These are phyloP conservation scores for Anolis carolinensis DNA, from an alignment of 2,113 vertebrate species.

Conservation along the genomic window DNA sequence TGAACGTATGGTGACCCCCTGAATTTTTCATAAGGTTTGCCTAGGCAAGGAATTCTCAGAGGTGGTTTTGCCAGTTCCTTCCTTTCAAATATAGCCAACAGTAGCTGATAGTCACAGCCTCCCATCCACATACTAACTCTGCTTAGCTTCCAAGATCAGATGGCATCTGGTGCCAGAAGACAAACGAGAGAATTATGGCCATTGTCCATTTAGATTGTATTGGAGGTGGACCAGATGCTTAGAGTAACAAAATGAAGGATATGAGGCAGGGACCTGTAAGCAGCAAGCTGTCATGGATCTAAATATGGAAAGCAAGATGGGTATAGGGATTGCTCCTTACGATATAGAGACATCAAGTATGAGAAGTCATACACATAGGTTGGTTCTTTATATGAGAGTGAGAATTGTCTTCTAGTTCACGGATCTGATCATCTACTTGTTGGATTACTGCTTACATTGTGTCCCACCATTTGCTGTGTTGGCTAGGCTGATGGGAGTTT, in stretches of 20 bases:
- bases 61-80: no score
- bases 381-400: neutral
- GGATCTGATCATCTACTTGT: neutral
- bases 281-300: neutral
- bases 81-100: no score
- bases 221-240: neutral
- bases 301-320: no score
- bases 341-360: neutral
- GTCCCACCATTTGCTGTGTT: neutral
- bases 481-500: neutral
- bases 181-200: no score
- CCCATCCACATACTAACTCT: no score
- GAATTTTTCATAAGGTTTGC: no score
- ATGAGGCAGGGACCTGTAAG: neutral
- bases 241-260: neutral
- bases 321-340: neutral
- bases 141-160: no score
- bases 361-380: neutral
- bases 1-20: no score
- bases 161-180: no score
- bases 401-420: no score
- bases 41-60: no score
- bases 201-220: neutral
- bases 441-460: neutral
- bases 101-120: no score